Evolutionary conservation across 2,888 invertebrate genomes (phyloP).

Genomic region (Dryomyza anilis): DNA sequence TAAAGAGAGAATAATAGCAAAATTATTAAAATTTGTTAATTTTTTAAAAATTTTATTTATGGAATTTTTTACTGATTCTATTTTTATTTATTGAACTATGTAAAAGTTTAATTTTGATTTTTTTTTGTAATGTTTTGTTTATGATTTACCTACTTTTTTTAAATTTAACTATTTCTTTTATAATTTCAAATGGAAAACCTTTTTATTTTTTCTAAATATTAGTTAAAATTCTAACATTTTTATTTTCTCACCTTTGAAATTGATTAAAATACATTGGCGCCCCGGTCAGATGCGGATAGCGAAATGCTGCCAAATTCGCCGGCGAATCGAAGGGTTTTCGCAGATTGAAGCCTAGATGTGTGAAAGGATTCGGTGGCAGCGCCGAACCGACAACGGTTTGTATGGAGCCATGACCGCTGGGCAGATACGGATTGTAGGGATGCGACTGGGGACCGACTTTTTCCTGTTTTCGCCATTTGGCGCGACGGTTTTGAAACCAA

Average conservation of each 20-base stretch:
- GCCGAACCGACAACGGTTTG: constrained; percentile 76
- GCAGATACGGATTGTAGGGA: constrained; percentile 85
- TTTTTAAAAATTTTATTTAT: no score
- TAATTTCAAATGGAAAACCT: no score
- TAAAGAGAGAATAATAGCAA: constrained; percentile 46
- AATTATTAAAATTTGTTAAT: not conserved
- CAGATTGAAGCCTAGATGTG: constrained; percentile 76
- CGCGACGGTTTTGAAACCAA: constrained; percentile 91
- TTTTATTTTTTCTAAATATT: no score
- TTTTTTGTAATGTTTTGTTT: no score
- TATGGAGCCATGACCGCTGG: constrained; percentile 69
- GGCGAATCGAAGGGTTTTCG: constrained; percentile 74
- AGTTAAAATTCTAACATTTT: not conserved
- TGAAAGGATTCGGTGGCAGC: constrained; percentile 78
- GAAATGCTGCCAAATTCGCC: constrained; percentile 72
- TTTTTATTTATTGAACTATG: no score
- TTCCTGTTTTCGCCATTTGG: constrained; percentile 92
- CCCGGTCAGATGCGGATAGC: constrained; percentile 68
- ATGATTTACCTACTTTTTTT: no score
- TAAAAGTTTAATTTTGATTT: no score
- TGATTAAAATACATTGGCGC: constrained; percentile 67
- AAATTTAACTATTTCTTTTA: no score
- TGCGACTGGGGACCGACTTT: constrained; percentile 90
- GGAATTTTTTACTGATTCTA: no score
- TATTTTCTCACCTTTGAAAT: constrained; percentile 61